Conservation (phyloP, 1,140 invertebrate species). For the Ruditapes philippinarum region DNA sequence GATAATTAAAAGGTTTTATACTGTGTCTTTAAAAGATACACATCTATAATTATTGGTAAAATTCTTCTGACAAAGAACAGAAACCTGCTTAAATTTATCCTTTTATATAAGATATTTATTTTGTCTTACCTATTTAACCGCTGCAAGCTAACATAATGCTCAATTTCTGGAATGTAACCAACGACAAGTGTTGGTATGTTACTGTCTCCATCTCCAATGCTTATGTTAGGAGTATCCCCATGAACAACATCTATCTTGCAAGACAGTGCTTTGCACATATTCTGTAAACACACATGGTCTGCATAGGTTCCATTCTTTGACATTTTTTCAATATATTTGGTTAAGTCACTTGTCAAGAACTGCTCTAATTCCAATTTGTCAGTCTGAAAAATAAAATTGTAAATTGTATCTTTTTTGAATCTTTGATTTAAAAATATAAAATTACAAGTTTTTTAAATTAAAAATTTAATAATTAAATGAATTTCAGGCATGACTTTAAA, state of each 20-base stretch:
- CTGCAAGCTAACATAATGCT: slow-evolving; percentile 32
- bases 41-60: too few species aligned
- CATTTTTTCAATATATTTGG: neutral
- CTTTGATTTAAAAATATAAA: neutral
- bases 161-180: slow-evolving; percentile 20
- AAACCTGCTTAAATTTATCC: too few species aligned
- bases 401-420: neutral
- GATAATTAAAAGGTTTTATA: neutral
- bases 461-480: too few species aligned
- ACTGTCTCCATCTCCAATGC: neutral
- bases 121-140: neutral
- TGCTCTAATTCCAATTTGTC: neutral
- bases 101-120: too few species aligned
- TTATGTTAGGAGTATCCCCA: neutral
- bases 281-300: slow-evolving; percentile 37
- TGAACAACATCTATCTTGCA: neutral
- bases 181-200: neutral
- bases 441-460: too few species aligned
- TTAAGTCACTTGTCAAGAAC: slow-evolving; percentile 1
- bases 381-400: slow-evolving; percentile 1
- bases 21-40: neutral
- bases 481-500: too few species aligned
- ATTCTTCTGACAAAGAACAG: too few species aligned
- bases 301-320: slow-evolving; percentile 40
- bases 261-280: neutral